Percentiles rank a stretch among this genome's conserved stretches.
Conservation (phyloP, 2,888 invertebrate species). For the Lasioglossum lativentre region DNA sequence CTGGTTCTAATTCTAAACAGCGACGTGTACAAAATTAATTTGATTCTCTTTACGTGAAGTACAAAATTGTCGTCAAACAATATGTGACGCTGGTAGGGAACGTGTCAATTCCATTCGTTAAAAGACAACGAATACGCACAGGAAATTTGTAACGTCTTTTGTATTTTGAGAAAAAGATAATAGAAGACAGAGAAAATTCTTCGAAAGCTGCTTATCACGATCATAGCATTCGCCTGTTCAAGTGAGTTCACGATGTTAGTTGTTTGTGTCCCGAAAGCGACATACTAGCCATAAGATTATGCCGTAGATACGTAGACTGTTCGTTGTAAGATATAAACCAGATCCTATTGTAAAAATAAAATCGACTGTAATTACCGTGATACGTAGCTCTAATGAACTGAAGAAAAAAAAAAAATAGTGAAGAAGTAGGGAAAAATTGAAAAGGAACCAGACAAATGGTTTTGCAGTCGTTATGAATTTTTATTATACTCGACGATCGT, state of each 20-base stretch:
- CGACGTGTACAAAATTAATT: neutral
- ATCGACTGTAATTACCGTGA: conserved; percentile 54
- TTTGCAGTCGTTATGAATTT: conserved; percentile 19
- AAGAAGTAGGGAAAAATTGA: neutral
- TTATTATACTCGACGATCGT: conserved; percentile 30
- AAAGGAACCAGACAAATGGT: neutral
- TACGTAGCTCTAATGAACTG: conserved; percentile 36
- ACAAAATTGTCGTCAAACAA: neutral
- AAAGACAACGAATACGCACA: neutral
- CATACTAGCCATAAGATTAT: conserved; percentile 40
- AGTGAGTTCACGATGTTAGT: conserved; percentile 28
- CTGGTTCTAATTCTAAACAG: neutral
- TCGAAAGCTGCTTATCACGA: neutral
- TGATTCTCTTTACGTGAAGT: neutral
- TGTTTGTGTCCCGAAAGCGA: conserved; percentile 30
- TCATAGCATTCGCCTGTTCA: neutral
- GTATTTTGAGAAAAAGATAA: neutral
- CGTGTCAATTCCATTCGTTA: neutral
- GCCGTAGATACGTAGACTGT: conserved; percentile 28
- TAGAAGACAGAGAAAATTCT: neutral
- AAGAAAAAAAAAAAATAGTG: neutral
- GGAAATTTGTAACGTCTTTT: neutral
- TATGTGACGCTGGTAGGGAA: neutral
- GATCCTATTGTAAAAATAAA: conserved; percentile 18
- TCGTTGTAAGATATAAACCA: conserved; percentile 30